phyloP scores from a whole-genome alignment of 2,113 vertebrate species.

The Lonchura striata region DNA sequence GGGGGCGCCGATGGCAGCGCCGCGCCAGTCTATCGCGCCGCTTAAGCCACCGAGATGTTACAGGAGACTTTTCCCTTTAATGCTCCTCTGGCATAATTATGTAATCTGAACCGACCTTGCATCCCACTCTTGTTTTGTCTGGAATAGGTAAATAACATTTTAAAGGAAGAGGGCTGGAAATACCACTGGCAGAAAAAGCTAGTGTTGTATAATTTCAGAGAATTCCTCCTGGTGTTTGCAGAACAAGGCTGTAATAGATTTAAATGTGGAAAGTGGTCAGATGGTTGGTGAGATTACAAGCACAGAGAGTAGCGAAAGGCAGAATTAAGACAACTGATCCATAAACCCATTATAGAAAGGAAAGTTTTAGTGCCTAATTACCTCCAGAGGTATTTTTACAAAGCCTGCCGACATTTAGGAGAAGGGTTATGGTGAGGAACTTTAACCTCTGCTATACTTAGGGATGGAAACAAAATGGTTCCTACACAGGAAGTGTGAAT shows the following conservation, averaged over 20 bases:
- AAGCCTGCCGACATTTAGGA: not conserved
- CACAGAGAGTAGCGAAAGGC: not conserved
- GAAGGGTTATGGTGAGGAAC: not conserved
- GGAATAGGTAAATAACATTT: constrained; percentile 28
- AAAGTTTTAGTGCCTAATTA: constrained; percentile 39
- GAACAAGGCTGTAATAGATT: constrained; percentile 7
- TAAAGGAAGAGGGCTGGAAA: not conserved
- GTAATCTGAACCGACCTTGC: constrained; percentile 59
- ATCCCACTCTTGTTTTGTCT: constrained; percentile 14
- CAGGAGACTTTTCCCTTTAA: constrained; percentile 30
- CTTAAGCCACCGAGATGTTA: constrained; percentile 73
- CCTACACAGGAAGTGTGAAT: not conserved
- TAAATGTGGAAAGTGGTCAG: constrained; percentile 16
- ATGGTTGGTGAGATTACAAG: constrained; percentile 41
- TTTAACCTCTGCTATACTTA: not conserved
- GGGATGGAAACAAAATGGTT: not conserved
- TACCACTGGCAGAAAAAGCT: not conserved
- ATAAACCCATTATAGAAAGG: constrained; percentile 6
- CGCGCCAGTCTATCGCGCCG: constrained; percentile 75
- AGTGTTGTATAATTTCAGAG: not conserved
- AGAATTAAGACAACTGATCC: constrained; percentile 49
- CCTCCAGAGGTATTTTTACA: not conserved
- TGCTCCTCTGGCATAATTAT: constrained; percentile 65
- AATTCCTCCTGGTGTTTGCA: not conserved
- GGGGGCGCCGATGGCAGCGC: constrained; percentile 73